phyloP scores from a whole-genome alignment of 2,797 vertebrate genomes.

The Apogon talboti region DNA sequence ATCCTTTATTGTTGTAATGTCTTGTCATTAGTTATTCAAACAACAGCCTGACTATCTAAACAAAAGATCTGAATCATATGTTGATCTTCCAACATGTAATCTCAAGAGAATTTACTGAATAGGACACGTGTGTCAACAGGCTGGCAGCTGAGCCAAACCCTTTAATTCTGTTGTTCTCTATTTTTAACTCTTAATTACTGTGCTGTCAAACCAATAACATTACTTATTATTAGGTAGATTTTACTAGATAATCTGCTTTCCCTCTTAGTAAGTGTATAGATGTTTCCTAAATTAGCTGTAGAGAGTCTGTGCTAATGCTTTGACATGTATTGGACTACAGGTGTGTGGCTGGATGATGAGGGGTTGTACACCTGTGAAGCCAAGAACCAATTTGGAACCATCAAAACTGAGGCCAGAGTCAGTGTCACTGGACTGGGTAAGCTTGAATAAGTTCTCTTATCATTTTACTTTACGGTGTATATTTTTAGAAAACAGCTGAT shows the following conservation, averaged over 20 bases:
- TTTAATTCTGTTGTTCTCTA: constrained; percentile 74
- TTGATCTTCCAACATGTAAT: constrained; percentile 52
- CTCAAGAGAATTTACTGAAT: constrained; percentile 51
- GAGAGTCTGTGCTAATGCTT: constrained; percentile 3
- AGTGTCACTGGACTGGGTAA: constrained; percentile 88
- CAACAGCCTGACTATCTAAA: constrained; percentile 38
- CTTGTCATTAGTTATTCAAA: constrained; percentile 48
- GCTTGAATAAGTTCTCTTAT: constrained; percentile 10
- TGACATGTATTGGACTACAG: constrained; percentile 71
- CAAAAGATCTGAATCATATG: constrained; percentile 44
- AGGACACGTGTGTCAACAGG: constrained; percentile 58
- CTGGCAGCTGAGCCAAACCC: constrained; percentile 64
- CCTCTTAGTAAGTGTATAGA: constrained; percentile 10
- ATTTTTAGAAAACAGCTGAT: constrained; percentile 1
- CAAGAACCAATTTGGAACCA: constrained; percentile 88
- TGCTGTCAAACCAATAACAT: constrained; percentile 54
- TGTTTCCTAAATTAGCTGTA: constrained; percentile 6
- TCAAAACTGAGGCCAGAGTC: constrained; percentile 84
- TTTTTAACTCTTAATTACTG: constrained; percentile 73
- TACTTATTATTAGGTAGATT: constrained; percentile 44
- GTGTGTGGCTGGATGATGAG: constrained; percentile 87
- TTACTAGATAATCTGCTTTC: constrained; percentile 42
- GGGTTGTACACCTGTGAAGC: constrained; percentile 89
- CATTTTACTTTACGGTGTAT: background rate
- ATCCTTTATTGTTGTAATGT: constrained; percentile 22